Conservation (phyloP, 2,888 invertebrate species). For the Pachymerium ferrugineum region DNA sequence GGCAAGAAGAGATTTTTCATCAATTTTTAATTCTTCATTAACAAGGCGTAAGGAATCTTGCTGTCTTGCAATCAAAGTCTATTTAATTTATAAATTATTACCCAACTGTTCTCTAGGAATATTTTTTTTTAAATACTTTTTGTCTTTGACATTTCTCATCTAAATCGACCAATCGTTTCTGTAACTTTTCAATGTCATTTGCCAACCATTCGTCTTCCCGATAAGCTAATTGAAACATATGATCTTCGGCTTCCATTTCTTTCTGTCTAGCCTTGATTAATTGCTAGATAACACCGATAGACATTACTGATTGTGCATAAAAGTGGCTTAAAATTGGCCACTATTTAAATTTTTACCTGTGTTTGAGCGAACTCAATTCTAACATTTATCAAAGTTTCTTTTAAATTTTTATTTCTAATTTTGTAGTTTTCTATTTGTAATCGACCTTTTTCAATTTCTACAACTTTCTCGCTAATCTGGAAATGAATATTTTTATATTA, state of each 20-base stretch:
- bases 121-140: neutral
- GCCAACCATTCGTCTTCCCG: slow-evolving; percentile 17
- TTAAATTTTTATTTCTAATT: neutral
- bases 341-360: neutral
- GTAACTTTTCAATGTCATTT: neutral
- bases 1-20: neutral
- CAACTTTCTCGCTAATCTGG: neutral
- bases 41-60: neutral
- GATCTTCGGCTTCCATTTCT: slow-evolving; percentile 27
- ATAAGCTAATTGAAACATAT: slow-evolving; percentile 20
- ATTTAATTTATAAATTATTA: neutral
- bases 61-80: neutral
- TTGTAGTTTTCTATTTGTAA: neutral
- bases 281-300: slow-evolving; percentile 29
- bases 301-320: too few species aligned
- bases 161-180: neutral
- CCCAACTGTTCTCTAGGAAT: neutral
- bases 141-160: neutral
- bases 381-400: neutral
- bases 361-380: neutral
- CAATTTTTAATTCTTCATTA: neutral
- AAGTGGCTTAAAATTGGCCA: too few species aligned
- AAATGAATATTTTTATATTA: neutral
- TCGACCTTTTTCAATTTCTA: neutral
- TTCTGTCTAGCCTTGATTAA: neutral